Evolutionary conservation across 2,888 invertebrate species (phyloP).

Genomic region (Luperina testacea): DNA sequence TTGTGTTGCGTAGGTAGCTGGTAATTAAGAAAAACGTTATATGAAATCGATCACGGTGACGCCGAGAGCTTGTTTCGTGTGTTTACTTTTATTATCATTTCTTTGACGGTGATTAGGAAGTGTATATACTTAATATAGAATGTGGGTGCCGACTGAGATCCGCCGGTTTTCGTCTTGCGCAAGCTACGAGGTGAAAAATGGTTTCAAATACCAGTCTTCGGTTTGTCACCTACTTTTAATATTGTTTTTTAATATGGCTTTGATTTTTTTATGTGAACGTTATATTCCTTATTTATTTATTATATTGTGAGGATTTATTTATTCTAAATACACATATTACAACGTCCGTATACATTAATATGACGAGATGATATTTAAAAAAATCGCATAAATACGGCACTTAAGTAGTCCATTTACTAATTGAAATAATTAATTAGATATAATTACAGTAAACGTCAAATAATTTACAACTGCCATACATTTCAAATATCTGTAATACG

Average conservation of each 20-base stretch:
- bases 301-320: too few species aligned
- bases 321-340: too few species aligned
- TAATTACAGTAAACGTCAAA: constrained; percentile 49
- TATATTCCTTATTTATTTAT: too few species aligned
- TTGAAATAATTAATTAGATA: constrained; percentile 46
- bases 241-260: not conserved
- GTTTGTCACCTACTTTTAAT: not conserved
- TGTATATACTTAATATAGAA: constrained; percentile 20
- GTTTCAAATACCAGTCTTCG: not conserved
- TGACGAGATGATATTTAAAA: not conserved
- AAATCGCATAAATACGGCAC: not conserved
- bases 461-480: constrained; percentile 53
- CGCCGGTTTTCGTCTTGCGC: not conserved
- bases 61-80: constrained; percentile 53
- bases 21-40: constrained; percentile 70
- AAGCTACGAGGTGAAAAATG: not conserved
- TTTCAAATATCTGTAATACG: constrained; percentile 38
- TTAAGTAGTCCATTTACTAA: constrained; percentile 20
- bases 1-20: constrained; percentile 69
- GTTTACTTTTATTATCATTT: constrained; percentile 61
- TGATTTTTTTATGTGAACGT: not conserved
- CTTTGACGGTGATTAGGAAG: constrained; percentile 46
- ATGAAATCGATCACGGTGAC: constrained; percentile 69
- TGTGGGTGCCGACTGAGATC: constrained; percentile 12
- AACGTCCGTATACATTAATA: not conserved